Evolutionary conservation across 2,888 invertebrate species (phyloP), one percentile per base, ranked within the genome.

Genomic region (Gandaritis pyraliata): DNA sequence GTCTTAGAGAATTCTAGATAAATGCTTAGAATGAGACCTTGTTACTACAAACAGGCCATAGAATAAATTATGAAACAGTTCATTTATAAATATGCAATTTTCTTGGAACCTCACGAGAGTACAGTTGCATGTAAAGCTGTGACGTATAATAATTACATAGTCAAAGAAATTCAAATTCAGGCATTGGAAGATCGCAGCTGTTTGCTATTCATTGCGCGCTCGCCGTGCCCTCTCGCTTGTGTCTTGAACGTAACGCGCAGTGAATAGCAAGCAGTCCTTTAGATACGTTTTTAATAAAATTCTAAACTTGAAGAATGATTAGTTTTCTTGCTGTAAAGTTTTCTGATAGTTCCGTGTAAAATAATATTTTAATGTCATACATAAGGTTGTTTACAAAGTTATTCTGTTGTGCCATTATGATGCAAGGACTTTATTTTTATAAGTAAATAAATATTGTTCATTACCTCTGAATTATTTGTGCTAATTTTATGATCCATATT

Each of bases 181-280:
- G 5, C 12, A 56, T 43, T 48, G 41, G 43, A 45, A 49, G 47
- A 48, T 47, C 11, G n/a, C 39, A 16, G 12, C 11, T 49, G 45
- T 49, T 62, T 56, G 48, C 13, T 48, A 59, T 58, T 47, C 63
- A 63, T 5, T 58, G 58, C 65, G 8, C 43, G 61, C 23, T 49
- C 18, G 53, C 29, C 11, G 64, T 65, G 58, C 49, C 58, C 59
- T 58, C 41, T 58, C 43, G 58, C 65, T 62, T 48, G 58, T 57
- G 64, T 58, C 49, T 39, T 61, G 64, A 58, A 52, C 56, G 23
- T 10, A 56, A 65, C 72, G 56, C 54, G 70, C 68, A 69, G 60
- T 72, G 78, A 68, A 75, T 77, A 72, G 68, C 65, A 66, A 75
- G 63, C 53, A 68, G 54, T 50, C n/a, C 45, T 54, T 57, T 68